Conservation (phyloP, 2,888 invertebrate species). For the Drosophila affinis region DNA sequence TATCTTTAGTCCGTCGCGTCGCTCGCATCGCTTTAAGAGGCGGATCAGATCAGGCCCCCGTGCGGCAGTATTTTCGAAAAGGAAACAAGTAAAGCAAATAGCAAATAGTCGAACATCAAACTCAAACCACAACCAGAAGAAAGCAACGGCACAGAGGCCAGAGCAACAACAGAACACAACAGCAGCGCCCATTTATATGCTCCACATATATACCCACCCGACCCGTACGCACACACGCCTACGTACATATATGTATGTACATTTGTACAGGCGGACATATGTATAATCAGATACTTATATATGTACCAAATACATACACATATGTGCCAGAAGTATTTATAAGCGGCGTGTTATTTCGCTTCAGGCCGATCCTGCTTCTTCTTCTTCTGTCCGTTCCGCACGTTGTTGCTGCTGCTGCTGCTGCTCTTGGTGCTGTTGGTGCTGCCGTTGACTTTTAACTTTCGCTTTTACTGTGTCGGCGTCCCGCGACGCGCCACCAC, state of each 20-base stretch:
- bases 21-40: conserved; percentile 73
- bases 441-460: conserved; percentile 67
- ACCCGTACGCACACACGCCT: conserved; percentile 13
- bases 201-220: conserved; percentile 7
- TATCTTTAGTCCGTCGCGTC: conserved; percentile 82
- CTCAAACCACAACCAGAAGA: conserved; percentile 8
- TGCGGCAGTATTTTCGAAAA: conserved; percentile 59
- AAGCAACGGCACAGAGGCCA: conserved; percentile 14
- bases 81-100: conserved; percentile 20
- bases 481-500: conserved; percentile 18
- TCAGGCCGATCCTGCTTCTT: conserved; percentile 25
- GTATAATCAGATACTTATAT: conserved; percentile 76
- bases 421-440: conserved; percentile 24
- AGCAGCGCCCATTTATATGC: conserved; percentile 27
- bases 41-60: conserved; percentile 49
- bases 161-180: conserved; percentile 20
- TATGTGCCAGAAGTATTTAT: conserved; percentile 72
- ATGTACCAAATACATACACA: conserved; percentile 6
- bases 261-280: conserved; percentile 38
- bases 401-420: conserved; percentile 23
- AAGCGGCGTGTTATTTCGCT: conserved; percentile 52
- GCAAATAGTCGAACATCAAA: conserved; percentile 11
- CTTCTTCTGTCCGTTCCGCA: conserved; percentile 30
- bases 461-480: conserved; percentile 63
- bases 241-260: conserved; percentile 4